A percentile compares a stretch with the other conserved stretches of the same genome.
Evolutionary conservation across 2,113 vertebrate genomes (phyloP).

Genomic region (Cottus gobio): DNA sequence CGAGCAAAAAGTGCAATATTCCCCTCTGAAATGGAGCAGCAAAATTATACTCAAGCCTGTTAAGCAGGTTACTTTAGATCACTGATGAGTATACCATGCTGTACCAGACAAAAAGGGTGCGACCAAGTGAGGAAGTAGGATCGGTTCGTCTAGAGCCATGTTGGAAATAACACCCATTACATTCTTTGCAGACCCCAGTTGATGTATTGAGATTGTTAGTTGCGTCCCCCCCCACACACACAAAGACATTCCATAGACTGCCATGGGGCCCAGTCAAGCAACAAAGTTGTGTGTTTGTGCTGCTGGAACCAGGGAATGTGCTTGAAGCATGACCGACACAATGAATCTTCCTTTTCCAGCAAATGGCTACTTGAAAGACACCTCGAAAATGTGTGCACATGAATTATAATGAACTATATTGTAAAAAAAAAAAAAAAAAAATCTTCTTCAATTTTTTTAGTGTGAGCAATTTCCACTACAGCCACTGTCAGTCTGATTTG

Average conservation of each 20-base stretch:
- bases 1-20: too few species aligned
- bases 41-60: too few species aligned
- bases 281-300: neutral
- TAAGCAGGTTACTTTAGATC: neutral
- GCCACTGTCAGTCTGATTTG: constrained; percentile 5
- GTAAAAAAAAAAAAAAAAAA: too few species aligned
- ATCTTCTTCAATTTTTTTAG: too few species aligned
- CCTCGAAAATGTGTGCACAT: neutral
- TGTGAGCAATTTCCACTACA: neutral
- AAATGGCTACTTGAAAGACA: neutral
- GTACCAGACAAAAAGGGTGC: neutral
- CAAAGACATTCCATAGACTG: neutral
- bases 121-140: too few species aligned
- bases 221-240: neutral
- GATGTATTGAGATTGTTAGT: neutral
- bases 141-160: too few species aligned
- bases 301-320: neutral
- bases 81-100: neutral
- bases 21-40: too few species aligned
- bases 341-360: neutral
- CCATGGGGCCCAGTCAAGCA: neutral
- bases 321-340: neutral
- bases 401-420: neutral
- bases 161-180: neutral
- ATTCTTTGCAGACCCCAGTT: neutral